Base-by-base conservation (phyloP, 1,140 invertebrate genomes). In the Wiebesia pumilae region DNA sequence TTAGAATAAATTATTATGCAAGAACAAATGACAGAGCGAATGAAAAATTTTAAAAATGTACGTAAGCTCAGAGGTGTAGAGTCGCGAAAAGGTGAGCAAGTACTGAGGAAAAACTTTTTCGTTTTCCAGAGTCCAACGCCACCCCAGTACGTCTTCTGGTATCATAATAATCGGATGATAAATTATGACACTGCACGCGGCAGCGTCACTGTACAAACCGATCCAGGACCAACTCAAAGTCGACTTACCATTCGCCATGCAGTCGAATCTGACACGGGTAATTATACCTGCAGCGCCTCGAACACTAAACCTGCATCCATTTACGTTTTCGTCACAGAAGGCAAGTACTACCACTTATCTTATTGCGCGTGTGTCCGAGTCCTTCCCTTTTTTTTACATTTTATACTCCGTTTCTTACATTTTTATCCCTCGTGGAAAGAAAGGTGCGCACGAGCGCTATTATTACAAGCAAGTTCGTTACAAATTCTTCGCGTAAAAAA, bases 91-190 rank as follows among this genome's bases (percentile, higher is more conserved):
- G 2, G 51, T 54, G 9, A n/a, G 0, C 4, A 62, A 27, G 27
- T 4, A 14, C 24, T 62, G 58, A 54, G 7, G 10, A 3, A 27
- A 14, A 4, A 62, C 14, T 30, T n/a, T 58, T 85, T 81, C 77
- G 81, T 51, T 78, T 95, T 95, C 24, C 95, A 98, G 97, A 98
- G 97, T 92, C 97, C 97, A 65, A 97, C 96, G 89, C 97, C 97
- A 78, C 97, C 97, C 38, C 97, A 97, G 92, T 98, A 97, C 94
- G 97, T 98, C 78, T 97, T 97, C 94, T 98, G 97, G 97, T 97
- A 97, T 94, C 97, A 98, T 94, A 98, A 98, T 94, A 97, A 97
- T 91, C 96, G 96, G 83, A 97, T 98, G 96, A 98, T 98, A 94
- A 98, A 98, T 94, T 98, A 98, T 92, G 97, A 98, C 93, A 97